Percentiles rank a stretch among this genome's conserved stretches.
These are phyloP conservation scores for Entomobrya multifasciata DNA, from an alignment of 2,888 invertebrate species.

Conservation along the genomic window DNA sequence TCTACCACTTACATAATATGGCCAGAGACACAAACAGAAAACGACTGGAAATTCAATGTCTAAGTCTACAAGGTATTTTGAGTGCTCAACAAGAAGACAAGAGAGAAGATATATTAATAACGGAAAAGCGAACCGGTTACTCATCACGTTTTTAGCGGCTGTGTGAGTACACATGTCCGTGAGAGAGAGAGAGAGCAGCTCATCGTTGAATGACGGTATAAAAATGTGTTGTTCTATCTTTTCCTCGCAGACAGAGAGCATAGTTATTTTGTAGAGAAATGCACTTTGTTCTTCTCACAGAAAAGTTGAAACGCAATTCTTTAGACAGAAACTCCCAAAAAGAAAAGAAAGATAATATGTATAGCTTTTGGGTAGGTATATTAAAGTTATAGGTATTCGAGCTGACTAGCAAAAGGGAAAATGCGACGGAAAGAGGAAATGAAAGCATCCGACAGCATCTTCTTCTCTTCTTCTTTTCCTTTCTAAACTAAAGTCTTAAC, in stretches of 20 bases:
- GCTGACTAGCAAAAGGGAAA: slow-evolving; percentile 22
- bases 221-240: background rate
- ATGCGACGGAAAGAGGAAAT: slow-evolving; percentile 62
- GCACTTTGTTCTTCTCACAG: slow-evolving; percentile 15
- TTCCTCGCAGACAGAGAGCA: background rate
- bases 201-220: too few relatives aligned
- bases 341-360: slow-evolving; percentile 2
- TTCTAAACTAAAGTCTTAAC: background rate
- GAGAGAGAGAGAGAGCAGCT: too few relatives aligned
- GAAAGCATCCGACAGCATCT: slow-evolving; percentile 68
- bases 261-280: background rate
- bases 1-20: background rate
- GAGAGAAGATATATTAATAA: slow-evolving; percentile 46
- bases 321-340: too few relatives aligned
- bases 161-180: too few relatives aligned
- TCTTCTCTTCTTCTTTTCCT: slow-evolving; percentile 32
- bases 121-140: slow-evolving; percentile 53
- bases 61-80: slow-evolving; percentile 25
- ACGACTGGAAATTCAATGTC: background rate
- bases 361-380: too few relatives aligned
- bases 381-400: too few relatives aligned
- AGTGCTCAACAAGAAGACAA: slow-evolving; percentile 29
- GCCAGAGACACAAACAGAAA: background rate
- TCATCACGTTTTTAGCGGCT: slow-evolving; percentile 45
- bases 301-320: slow-evolving; percentile 21